A percentile compares a stretch with the other conserved stretches of the same genome.
phyloP scores from a whole-genome alignment of 1,140 invertebrate genomes.

The Muscidifurax raptorellus region DNA sequence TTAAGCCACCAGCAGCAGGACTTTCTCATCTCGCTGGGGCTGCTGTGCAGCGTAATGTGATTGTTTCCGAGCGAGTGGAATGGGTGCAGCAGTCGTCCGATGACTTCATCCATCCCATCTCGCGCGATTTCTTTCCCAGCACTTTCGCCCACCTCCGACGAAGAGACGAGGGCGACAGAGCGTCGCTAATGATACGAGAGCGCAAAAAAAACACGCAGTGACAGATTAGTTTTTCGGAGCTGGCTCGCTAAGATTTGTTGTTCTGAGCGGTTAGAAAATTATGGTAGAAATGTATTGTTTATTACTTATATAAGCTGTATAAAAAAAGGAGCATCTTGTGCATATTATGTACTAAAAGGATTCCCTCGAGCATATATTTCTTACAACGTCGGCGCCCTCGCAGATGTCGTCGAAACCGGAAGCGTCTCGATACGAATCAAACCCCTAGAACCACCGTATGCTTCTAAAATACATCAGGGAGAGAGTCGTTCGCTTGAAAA shows the following conservation, averaged over 20 bases:
- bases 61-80: slow-evolving; percentile 72
- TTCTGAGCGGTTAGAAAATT: too few species aligned
- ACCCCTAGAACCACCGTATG: background rate
- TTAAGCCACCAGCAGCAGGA: slow-evolving; percentile 11
- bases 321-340: background rate
- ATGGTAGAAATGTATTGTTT: too few species aligned
- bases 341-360: background rate
- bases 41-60: slow-evolving; percentile 68
- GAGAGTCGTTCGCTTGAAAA: background rate
- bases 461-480: background rate
- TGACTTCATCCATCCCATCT: slow-evolving; percentile 67
- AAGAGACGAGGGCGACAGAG: slow-evolving; percentile 51
- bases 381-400: background rate
- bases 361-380: background rate
- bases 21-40: slow-evolving; percentile 33
- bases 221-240: slow-evolving; percentile 11
- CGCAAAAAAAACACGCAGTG: slow-evolving; percentile 6
- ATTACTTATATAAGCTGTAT: too few species aligned
- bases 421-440: background rate
- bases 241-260: too few species aligned
- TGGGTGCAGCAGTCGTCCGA: slow-evolving; percentile 58
- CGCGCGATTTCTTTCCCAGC: slow-evolving; percentile 29
- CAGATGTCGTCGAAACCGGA: slow-evolving; percentile 1
- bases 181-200: slow-evolving; percentile 54
- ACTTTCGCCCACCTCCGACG: slow-evolving; percentile 4